Conservation (phyloP, 92 coral and sea anemone genomes). For the Actinostola sp. region DNA sequence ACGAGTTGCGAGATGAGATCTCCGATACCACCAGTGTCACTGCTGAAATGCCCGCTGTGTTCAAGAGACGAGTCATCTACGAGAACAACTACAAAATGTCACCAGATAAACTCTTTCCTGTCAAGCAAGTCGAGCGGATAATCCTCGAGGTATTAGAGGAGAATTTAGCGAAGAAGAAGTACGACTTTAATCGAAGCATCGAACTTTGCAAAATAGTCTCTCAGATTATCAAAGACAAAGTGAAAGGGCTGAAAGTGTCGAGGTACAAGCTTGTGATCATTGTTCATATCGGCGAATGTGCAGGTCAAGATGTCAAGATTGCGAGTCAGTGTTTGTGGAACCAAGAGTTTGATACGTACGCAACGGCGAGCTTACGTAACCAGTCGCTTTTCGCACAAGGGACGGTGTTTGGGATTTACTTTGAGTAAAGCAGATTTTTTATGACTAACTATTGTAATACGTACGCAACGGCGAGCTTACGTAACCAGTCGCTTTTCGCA, state of each 20-base stretch:
- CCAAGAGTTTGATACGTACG: slow-evolving; percentile 62
- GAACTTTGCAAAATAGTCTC: slow-evolving; percentile 53
- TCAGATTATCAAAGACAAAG: slow-evolving; percentile 63
- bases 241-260: slow-evolving; percentile 47
- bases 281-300: slow-evolving; percentile 69
- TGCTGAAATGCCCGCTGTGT: slow-evolving; percentile 14
- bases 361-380: slow-evolving; percentile 53
- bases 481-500: slow-evolving; percentile 53
- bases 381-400: slow-evolving; percentile 68
- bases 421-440: not conserved
- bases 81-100: slow-evolving; percentile 65
- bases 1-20: slow-evolving; percentile 26
- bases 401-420: slow-evolving; percentile 69
- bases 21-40: slow-evolving; percentile 7
- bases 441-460: not conserved
- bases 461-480: not conserved
- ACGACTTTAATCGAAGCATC: slow-evolving; percentile 40
- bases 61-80: slow-evolving; percentile 27
- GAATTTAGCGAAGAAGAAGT: slow-evolving; percentile 38
- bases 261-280: slow-evolving; percentile 60
- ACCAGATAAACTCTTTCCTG: slow-evolving; percentile 64
- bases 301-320: slow-evolving; percentile 65
- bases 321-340: slow-evolving; percentile 81
- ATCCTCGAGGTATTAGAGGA: slow-evolving; percentile 43
- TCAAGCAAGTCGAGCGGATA: slow-evolving; percentile 41